Evolutionary conservation across 2,797 vertebrate species (phyloP), one percentile per base, ranked within the genome.

Genomic region (Falco cherrug): DNA sequence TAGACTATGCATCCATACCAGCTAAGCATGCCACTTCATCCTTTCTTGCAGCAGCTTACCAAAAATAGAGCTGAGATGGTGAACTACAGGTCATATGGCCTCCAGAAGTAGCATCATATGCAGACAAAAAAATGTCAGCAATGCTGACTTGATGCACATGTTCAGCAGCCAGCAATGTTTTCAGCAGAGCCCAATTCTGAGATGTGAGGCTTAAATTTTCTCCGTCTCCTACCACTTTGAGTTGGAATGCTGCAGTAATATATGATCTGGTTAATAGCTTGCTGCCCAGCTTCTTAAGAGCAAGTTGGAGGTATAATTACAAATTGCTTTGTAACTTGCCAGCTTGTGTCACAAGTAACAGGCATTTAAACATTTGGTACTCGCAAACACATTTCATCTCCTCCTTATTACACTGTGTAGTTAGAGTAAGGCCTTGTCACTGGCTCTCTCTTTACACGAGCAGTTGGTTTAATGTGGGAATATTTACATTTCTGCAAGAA

Each of bases 1-100:
- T 84, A 29, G 87, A 28, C 41, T 83, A 12, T 39, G 48, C 21
- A 20, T 37, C 41, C 71, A 13, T 59, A 77, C 39, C n/a, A 48
- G 56, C 90, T 64, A 69, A 63, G 77, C 29, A n/a, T 80, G 16
- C 14, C 11, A 37, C 43, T 86, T 76, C 65, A 74, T 54, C 51
- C 89, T 91, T 79, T 89, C 87, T 68, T 90, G 63, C 90, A 94
- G 96, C 95, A 95, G 95, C 90, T 70, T 41, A 84, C 95, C 84
- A 81, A 74, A 96, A 98, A 90, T 93, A 97, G 94, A 91, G 57
- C 51, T 48, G 25, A 53, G 45, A 67, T 82, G n/a, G 79, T 78
- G 67, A 85, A 77, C 75, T 89, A 4, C 26, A 57, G 90, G 93
- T 97, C 95, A 73, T 50, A 77, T 76, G 94, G 76, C 84, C 53